Conservation (phyloP, 2,888 invertebrate species). For the Drosophila hamatofila region DNA sequence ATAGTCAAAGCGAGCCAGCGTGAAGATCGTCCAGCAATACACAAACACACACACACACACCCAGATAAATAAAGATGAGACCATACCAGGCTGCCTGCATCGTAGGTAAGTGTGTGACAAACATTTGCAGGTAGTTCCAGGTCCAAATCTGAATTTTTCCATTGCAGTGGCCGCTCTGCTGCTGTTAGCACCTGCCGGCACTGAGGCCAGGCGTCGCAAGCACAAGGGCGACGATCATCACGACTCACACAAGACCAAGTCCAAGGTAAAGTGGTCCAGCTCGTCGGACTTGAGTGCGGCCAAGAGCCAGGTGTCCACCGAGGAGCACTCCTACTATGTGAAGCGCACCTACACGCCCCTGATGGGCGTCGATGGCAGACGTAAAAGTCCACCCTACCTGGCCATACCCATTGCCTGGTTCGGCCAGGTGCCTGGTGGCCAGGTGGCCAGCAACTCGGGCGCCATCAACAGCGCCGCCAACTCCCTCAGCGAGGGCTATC, state of each 20-base stretch:
- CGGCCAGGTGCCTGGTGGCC: slow-evolving; percentile 54
- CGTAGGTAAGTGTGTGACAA: slow-evolving; percentile 53
- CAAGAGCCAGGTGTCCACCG: slow-evolving; percentile 73
- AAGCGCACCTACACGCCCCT: slow-evolving; percentile 78
- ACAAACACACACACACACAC: background rate
- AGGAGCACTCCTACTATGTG: slow-evolving; percentile 82
- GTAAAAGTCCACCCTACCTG: slow-evolving; percentile 76
- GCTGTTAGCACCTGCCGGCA: slow-evolving; percentile 48
- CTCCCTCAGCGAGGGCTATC: slow-evolving; percentile 73
- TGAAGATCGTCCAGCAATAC: slow-evolving; percentile 39
- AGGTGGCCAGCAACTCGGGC: slow-evolving; percentile 59
- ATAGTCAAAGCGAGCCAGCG: slow-evolving; percentile 56
- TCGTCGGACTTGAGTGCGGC: slow-evolving; percentile 66
- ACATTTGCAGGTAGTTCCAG: slow-evolving; percentile 2
- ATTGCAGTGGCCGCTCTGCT: slow-evolving; percentile 57
- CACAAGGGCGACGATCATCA: slow-evolving; percentile 67
- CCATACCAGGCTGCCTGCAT: slow-evolving; percentile 50
- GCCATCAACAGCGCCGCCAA: slow-evolving; percentile 69
- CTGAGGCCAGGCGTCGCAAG: slow-evolving; percentile 71
- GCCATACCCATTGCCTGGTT: slow-evolving; percentile 82
- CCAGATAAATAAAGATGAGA: slow-evolving; percentile 50
- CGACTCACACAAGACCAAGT: slow-evolving; percentile 69
- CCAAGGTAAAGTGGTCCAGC: slow-evolving; percentile 82
- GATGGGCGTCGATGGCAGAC: slow-evolving; percentile 21
- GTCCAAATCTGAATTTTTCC: background rate